Evolutionary conservation across 2,113 vertebrate species (phyloP).

Genomic region (Sitta europaea): DNA sequence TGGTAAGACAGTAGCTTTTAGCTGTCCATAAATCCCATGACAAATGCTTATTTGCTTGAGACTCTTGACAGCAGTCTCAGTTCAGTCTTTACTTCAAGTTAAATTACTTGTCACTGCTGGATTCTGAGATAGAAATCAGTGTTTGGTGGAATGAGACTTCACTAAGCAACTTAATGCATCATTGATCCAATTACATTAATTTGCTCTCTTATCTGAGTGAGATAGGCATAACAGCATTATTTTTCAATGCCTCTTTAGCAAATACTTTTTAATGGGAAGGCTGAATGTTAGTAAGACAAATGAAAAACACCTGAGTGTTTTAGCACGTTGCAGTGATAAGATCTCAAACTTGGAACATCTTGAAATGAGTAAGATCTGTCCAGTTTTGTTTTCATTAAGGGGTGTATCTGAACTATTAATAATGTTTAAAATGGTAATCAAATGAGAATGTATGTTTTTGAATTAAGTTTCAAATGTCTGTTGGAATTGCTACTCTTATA

Average conservation of each 20-base stretch:
- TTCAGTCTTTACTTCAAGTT: background rate
- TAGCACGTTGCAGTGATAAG: background rate
- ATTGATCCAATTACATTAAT: background rate
- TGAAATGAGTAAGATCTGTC: background rate
- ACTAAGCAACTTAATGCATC: background rate
- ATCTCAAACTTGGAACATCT: background rate
- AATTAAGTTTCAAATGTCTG: background rate
- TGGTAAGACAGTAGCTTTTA: background rate
- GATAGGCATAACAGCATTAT: background rate
- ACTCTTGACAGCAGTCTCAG: background rate
- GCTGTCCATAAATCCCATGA: background rate
- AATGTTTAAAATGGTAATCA: background rate
- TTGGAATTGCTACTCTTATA: background rate
- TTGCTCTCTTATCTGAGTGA: background rate
- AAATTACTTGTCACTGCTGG: background rate
- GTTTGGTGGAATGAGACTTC: background rate
- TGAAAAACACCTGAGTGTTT: background rate
- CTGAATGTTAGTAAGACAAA: background rate
- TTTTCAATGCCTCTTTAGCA: background rate
- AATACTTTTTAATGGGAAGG: background rate
- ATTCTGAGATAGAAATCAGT: background rate
- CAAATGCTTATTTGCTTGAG: background rate
- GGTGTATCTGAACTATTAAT: background rate
- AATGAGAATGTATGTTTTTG: background rate
- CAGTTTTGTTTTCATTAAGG: background rate